A percentile compares a stretch with the other conserved stretches of the same genome.
Conservation (phyloP, 2,797 vertebrate genomes). For the Girardinus metallicus region DNA sequence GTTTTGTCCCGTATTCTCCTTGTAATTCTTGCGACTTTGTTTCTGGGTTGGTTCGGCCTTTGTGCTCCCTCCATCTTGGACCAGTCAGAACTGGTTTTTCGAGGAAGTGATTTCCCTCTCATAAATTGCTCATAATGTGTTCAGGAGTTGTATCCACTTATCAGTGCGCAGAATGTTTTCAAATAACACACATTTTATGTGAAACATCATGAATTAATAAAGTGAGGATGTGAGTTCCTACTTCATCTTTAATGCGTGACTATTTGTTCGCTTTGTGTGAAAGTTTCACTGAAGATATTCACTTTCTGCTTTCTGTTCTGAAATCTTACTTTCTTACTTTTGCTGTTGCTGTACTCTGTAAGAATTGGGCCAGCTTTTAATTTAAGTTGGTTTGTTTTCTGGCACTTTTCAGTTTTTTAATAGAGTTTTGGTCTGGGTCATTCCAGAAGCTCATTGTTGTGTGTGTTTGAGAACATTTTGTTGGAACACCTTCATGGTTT, state of each 20-base stretch:
- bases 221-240: not conserved
- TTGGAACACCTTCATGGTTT: not conserved
- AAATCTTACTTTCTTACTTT: conserved; percentile 46
- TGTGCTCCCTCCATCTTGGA: conserved; percentile 79
- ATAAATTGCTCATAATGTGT: conserved; percentile 75
- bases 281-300: conserved; percentile 10
- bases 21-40: conserved; percentile 35
- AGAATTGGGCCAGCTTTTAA: conserved; percentile 60
- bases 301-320: conserved; percentile 58
- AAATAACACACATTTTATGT: not conserved
- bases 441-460: not conserved
- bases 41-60: conserved; percentile 86
- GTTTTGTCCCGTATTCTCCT: conserved; percentile 35
- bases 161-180: conserved; percentile 4
- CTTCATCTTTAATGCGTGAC: conserved; percentile 12
- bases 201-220: conserved; percentile 4
- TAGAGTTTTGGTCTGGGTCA: no score
- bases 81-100: conserved; percentile 91
- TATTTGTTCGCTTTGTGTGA: conserved; percentile 5
- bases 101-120: conserved; percentile 87
- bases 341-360: conserved; percentile 35
- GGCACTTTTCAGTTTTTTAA: not conserved
- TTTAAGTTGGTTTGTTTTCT: not conserved
- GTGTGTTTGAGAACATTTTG: not conserved
- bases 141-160: conserved; percentile 2